Evolutionary conservation across 1,140 invertebrate genomes (phyloP), one percentile per base, ranked within the genome.

Genomic region (Chrysomallon squamiferum): DNA sequence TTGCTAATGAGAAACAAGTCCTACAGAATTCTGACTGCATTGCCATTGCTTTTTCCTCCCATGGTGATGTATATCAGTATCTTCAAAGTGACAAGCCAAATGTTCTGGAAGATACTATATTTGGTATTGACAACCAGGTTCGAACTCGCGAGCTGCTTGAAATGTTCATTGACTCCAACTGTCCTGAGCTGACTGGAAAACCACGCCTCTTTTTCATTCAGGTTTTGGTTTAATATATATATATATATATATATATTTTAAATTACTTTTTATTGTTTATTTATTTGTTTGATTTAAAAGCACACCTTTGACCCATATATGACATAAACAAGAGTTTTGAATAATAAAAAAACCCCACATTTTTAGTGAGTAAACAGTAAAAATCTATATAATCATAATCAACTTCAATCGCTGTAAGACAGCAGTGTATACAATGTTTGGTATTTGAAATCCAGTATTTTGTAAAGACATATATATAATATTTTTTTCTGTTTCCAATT

Each of bases 41-140:
- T 60, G 78, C 93, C 0, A 86, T 95, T 68, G 90, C 60, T 29
- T 90, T 97, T 33, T 85, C 97, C 43, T 92, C 92, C 63, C 95
- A 98, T 84, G 95, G 95, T 29, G 93, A 95, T 78, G 35, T 7
- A 38, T 15, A 38, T 5, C 84, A 92, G 66, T 92, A 92, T 18
- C 88, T 93, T 68, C 84, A 96, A 33, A 95, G 94, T 84, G 93
- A 95, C 78, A 59, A 57, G 20, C 61, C 54, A 29, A 43, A 25
- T 25, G 47, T 58, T 13, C 27, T 47, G 30, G 62, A 72, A 45
- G 74, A 76, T 67, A 52, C 67, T 18, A 63, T 76, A 4, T 68
- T 72, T 54, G 93, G 93, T 22, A 92, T 91, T 79, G 94, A 97
- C 85, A 89, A 89, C 15, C 74, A 74, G 18, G 30, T 76, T 32